Evolutionary conservation across 2,797 vertebrate species (phyloP), one percentile per base, ranked within the genome.

Genomic region (Peromyscus eremicus): DNA sequence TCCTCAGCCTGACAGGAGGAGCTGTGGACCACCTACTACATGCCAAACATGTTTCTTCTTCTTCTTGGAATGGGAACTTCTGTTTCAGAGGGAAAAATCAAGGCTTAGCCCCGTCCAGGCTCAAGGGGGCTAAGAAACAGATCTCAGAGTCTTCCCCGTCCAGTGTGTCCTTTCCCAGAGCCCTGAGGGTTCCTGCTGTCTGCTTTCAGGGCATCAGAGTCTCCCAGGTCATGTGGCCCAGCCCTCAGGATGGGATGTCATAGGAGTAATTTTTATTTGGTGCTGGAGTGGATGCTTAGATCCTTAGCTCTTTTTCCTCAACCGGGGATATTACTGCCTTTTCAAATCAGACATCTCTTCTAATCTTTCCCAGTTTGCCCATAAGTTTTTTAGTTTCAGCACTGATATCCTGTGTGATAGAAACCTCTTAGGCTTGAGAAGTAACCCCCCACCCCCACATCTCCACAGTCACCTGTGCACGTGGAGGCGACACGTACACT

Each of bases 41-140:
- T 43, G 52, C 57, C 25, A 49, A 32, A 40, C 37, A 8, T 49
- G 16, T 73, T 84, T 88, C 60, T 81, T 37, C 43, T 62, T 52
- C 32, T 52, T 34, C 66, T 75, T 55, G 73, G 27, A 17, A 37
- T 19, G 57, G 70, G 80, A n/a, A 64, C 13, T 32, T 84, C 27
- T 62, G 49, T 91, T 27, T 73, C 49, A 80, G 81, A 95, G 34
- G 43, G 25, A 34, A 66, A 89, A 83, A 29, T 10, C 62, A 52
- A 92, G 66, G 17, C 79, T 89, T 60, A 17, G 66, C 40, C 66
- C 88, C 43, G n/a, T 66, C 57, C 49, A 32, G 76, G 37, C 9
- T 77, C 25, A 34, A 6, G 84, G 79, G 23, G 40, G 40, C 81
- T 76, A 66, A 85, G 85, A 89, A 88, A 29, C 29, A 91, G 84